A percentile compares a stretch with the other conserved stretches of the same genome.
Conservation (phyloP, 2,113 vertebrate genomes). For the Charadrius vociferus region DNA sequence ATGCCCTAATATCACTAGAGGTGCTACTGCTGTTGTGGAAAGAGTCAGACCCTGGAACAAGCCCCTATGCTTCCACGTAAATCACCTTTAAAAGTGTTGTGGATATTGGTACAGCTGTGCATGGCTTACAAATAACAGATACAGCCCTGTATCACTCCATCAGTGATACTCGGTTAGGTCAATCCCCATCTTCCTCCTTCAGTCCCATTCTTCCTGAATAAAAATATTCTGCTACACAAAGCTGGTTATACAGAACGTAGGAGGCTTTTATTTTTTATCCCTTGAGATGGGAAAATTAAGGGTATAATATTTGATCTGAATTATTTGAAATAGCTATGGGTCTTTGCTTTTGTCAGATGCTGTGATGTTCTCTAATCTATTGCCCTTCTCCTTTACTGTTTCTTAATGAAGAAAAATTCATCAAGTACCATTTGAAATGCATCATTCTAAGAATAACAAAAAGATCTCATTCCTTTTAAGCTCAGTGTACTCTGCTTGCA, state of each 20-base stretch:
- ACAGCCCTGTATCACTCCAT: not conserved
- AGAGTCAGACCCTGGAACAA: not conserved
- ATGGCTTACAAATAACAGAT: not conserved
- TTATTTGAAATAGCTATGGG: not conserved
- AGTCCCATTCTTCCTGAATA: not conserved
- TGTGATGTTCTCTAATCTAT: not conserved
- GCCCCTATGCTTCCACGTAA: accelerated
- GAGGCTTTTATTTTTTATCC: not conserved
- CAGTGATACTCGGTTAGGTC: not conserved
- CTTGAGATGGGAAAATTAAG: not conserved
- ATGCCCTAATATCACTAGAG: not conserved
- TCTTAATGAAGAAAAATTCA: not conserved
- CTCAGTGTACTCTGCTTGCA: too few relatives aligned
- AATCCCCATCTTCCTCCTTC: not conserved
- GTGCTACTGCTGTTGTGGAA: not conserved
- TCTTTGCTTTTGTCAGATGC: not conserved
- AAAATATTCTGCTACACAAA: not conserved
- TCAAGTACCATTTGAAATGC: not conserved
- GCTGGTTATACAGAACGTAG: not conserved
- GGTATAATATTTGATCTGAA: not conserved
- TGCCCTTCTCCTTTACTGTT: not conserved
- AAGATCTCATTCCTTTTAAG: not conserved
- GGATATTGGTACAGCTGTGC: not conserved
- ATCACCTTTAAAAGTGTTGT: not conserved
- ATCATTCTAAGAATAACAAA: not conserved